Base-by-base conservation (phyloP, 2,888 invertebrate species). In the Chelonus formosanus region DNA sequence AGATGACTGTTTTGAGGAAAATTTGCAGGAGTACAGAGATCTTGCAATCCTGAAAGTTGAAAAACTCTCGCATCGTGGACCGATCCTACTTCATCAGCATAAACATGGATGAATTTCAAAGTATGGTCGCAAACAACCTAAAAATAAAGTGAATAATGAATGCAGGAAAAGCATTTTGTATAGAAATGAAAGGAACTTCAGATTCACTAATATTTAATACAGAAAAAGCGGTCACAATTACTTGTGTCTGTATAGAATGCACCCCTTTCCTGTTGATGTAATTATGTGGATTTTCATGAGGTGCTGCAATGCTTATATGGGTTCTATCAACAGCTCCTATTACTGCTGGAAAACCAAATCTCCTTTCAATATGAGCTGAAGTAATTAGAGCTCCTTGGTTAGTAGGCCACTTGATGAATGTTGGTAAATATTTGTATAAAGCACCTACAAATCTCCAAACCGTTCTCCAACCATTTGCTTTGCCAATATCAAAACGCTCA, bases 1-100 rank as follows among this genome's bases (percentile, higher is more conserved):
- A 65, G 34, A 45, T 65, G 66, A 7, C 40, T 66, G 20, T 56
- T 56, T 36, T 66, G 20, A 7, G 66, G 66, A 55, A 66, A 66
- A 55, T 45, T 40, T 47, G 62, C 64, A 31, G 59, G 52, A n/a
- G 64, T 67, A 8, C 67, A 69, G n/a, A 35, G 36, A 55, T 67
- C 56, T 48, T 70, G 70, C 55, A 67, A 59, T 20, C 54, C 53
- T 32, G 69, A 71, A n/a, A 63, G 50, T n/a, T 61, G 58, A 44
- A 71, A 71, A 56, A 71, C 71, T 7, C 71, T 54, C 6, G 63
- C 43, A 52, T 71, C 71, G 47, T 69, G 69, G 50, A 71, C 71
- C 44, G 71, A 71, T 6, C 71, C 71, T 56, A 48, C 67, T 65
- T 67, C 6, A 10, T 69, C 69, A 53, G 53, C 43, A 44, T 67